Base-by-base conservation (phyloP, 2,888 invertebrate species). In the Listrodromus nycthemerus region DNA sequence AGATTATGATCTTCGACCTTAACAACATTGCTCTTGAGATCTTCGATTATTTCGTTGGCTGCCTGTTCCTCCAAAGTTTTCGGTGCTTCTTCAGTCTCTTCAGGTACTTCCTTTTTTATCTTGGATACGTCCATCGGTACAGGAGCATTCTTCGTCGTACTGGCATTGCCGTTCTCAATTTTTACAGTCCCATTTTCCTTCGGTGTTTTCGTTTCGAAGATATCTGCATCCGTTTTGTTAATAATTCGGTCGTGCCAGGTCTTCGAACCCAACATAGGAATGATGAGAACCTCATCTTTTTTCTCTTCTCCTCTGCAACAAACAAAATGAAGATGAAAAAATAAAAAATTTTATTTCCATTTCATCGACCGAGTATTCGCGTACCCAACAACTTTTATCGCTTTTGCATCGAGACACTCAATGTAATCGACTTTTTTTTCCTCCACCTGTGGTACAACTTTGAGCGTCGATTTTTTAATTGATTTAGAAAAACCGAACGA, bases 401-500 rank as follows among this genome's bases (percentile, higher is more conserved):
- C 94, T 89, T 97, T 95, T 27, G 95, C 96, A 93, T 97, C 97
- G 2, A 97, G 93, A 90, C 96, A 97, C 90, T 97, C 96, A 79
- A 97, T 96, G 67, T 96, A 95, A 89, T 97, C 96, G 88, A 94
- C 95, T 88, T 94, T 95, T 80, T 95, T 95, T 77, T 94, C 94
- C 69, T 93, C 92, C n/a, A 88, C 86, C 88, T 90, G 88, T 45
- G 90, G 85, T 86, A 91, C 87, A 69, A 88, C 90, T 55, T 95
- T 88, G 10, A 95, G 87, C 79, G 92, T 93, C 6, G 94, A 86
- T 89, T 95, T 96, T 88, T 95, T 96, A 5, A 93, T 91, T 0
- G 95, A 94, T 94, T 97, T 97, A 89, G 94, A 95, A 93, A 97
- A 97, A 67, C 96, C 96, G 92, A 97, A 97, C 0, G 97, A 97